Conservation (phyloP, 1,140 invertebrate genomes). For the Macrotrachela quadricornifera region DNA sequence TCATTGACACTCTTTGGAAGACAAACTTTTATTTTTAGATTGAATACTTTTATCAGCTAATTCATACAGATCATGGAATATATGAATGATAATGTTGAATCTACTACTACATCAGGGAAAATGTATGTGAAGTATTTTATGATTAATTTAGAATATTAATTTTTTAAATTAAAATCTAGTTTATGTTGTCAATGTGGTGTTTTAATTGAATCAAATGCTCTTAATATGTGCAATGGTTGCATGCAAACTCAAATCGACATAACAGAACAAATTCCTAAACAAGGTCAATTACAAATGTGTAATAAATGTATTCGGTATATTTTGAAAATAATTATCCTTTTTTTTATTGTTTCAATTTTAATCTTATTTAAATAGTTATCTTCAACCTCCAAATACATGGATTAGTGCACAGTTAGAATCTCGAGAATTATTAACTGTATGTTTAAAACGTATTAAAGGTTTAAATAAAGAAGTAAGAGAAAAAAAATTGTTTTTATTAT, state of each 20-base stretch:
- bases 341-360: too few species aligned
- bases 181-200: slow-evolving; percentile 8
- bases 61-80: too few species aligned
- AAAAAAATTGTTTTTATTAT: slow-evolving; percentile 25
- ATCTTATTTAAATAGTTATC: neutral
- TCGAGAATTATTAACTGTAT: slow-evolving; percentile 66
- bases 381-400: slow-evolving; percentile 80
- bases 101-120: too few species aligned
- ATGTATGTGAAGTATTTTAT: too few species aligned
- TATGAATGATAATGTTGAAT: too few species aligned
- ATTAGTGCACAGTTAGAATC: slow-evolving; percentile 68
- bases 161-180: neutral
- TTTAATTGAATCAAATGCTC: slow-evolving; percentile 2
- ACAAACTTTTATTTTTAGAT: too few species aligned
- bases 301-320: neutral
- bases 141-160: too few species aligned
- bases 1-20: too few species aligned
- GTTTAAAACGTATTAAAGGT: slow-evolving; percentile 78
- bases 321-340: too few species aligned
- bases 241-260: slow-evolving; percentile 7
- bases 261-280: slow-evolving; percentile 2
- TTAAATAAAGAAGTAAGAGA: slow-evolving; percentile 51
- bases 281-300: slow-evolving; percentile 5
- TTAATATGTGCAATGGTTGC: slow-evolving; percentile 2
- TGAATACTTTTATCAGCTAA: too few species aligned